Evolutionary conservation across 2,888 invertebrate species (phyloP).

Genomic region (Thera britannica): DNA sequence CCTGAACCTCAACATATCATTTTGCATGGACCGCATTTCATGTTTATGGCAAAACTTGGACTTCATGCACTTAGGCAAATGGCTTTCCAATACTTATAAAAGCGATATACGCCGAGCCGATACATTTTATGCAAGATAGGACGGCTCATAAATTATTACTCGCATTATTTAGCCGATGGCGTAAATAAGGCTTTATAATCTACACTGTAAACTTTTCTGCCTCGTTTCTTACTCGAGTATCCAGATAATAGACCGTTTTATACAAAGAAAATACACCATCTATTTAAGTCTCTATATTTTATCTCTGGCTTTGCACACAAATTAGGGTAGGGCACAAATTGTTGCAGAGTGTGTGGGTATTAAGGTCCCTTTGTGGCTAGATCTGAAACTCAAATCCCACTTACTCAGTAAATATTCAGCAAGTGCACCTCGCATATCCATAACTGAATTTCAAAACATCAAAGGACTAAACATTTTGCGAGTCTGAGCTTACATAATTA

Average conservation of each 20-base stretch:
- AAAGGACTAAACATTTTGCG: conserved; percentile 65
- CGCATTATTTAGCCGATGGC: conserved; percentile 50
- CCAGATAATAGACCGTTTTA: conserved; percentile 9
- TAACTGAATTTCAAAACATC: conserved; percentile 66
- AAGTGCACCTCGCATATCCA: conserved; percentile 35
- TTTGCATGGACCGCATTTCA: conserved; percentile 79
- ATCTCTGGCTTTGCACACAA: conserved; percentile 8
- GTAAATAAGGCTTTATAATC: conserved; percentile 48
- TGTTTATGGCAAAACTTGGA: conserved; percentile 83
- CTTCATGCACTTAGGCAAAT: conserved; percentile 83
- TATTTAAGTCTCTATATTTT: conserved; percentile 5
- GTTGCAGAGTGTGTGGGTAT: conserved; percentile 3
- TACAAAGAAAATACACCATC: background rate
- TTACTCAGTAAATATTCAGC: conserved; percentile 39
- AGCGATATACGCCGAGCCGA: conserved; percentile 68
- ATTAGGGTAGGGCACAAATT: conserved; percentile 1
- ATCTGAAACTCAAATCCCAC: conserved; percentile 23
- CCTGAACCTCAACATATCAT: conserved; percentile 79
- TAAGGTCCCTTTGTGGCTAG: conserved; percentile 23
- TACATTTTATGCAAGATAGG: conserved; percentile 68
- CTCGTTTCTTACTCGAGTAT: conserved; percentile 20
- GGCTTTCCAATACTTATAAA: conserved; percentile 83
- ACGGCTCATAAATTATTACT: conserved; percentile 69
- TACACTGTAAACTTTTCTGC: conserved; percentile 32
- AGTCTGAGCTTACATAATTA: conserved; percentile 71